phyloP scores from a whole-genome alignment of 1,140 invertebrate species.

The Rhagoletis pomonella region DNA sequence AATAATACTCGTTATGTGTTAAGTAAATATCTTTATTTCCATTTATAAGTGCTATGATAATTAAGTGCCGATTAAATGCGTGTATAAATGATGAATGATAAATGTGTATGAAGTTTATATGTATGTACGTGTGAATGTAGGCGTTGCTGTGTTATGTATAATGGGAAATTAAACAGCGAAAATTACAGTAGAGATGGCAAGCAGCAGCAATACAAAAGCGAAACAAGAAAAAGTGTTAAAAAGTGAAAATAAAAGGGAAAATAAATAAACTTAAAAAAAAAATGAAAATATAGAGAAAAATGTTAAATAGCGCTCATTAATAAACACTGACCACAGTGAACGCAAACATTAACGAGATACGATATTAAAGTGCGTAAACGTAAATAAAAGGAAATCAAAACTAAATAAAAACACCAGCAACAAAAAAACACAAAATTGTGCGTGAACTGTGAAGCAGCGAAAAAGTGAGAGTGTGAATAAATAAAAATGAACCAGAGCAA shows the following conservation, averaged over 20 bases:
- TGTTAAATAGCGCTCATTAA: not conserved
- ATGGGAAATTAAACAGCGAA: not conserved
- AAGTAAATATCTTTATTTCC: too few relatives aligned
- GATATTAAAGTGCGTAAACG: not conserved
- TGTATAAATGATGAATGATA: not conserved
- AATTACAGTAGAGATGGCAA: not conserved
- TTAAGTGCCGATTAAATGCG: not conserved
- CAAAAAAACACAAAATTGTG: not conserved
- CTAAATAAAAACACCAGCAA: too few relatives aligned
- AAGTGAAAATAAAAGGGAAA: conserved; percentile 22
- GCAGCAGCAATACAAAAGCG: not conserved
- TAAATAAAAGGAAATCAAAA: not conserved
- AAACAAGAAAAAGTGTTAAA: not conserved
- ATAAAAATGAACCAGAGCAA: not conserved
- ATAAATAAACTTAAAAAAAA: too few relatives aligned
- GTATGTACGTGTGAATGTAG: not conserved
- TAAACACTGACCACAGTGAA: not conserved
- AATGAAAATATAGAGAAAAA: not conserved
- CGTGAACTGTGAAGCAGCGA: not conserved
- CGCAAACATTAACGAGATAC: not conserved
- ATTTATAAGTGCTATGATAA: not conserved
- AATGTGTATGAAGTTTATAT: too few relatives aligned
- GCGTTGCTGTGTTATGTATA: not conserved
- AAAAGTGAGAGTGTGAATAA: not conserved
- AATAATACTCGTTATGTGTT: too few relatives aligned